Conservation (phyloP, 2,888 invertebrate genomes). For the Coelinius sp. region DNA sequence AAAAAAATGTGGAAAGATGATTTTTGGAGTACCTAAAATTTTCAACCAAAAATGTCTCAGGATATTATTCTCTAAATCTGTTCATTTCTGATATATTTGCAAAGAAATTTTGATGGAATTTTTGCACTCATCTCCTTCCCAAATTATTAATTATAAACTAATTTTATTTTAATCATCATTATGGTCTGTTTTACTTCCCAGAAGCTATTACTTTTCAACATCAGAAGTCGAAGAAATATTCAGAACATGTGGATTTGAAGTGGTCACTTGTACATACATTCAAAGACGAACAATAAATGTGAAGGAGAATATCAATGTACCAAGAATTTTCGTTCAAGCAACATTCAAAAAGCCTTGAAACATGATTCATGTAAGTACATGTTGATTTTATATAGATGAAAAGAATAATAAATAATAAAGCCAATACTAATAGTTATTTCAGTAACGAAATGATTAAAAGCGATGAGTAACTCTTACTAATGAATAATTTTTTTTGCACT, state of each 20-base stretch:
- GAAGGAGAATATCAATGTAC: constrained; percentile 92
- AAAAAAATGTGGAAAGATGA: too few relatives aligned
- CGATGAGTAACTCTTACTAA: too few relatives aligned
- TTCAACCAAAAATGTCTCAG: too few relatives aligned
- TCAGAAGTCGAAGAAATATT: constrained; percentile 81
- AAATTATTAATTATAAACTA: too few relatives aligned
- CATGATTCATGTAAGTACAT: background rate
- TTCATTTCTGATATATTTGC: background rate
- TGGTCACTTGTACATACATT: constrained; percentile 82
- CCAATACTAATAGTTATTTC: too few relatives aligned
- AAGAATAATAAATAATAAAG: too few relatives aligned
- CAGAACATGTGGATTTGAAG: constrained; percentile 79
- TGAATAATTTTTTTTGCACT: constrained; percentile 1
- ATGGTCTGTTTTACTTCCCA: constrained; percentile 64
- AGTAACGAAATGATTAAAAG: too few relatives aligned
- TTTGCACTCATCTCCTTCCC: too few relatives aligned
- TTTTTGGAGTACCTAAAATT: too few relatives aligned
- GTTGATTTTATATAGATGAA: background rate
- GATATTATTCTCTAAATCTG: too few relatives aligned
- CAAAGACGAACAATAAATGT: constrained; percentile 91
- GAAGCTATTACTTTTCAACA: constrained; percentile 85
- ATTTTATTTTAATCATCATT: too few relatives aligned
- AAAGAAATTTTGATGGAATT: background rate
- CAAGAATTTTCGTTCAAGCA: constrained; percentile 93
- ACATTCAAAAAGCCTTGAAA: constrained; percentile 78